Base-by-base conservation (phyloP, 2,888 invertebrate genomes). In the Tinea pellionella region DNA sequence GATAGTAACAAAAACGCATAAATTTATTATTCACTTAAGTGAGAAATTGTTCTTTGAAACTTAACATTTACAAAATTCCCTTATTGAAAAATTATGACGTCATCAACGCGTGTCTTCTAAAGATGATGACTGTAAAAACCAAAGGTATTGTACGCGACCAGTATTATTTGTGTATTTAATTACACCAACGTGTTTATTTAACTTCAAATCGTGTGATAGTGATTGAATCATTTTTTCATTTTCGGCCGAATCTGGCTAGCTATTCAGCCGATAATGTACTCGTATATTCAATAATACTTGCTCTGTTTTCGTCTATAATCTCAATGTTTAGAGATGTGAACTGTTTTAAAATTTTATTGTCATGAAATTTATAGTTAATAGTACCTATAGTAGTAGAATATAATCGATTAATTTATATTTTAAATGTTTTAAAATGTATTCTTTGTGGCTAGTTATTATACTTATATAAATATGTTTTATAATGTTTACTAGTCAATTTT, bases 311-410 rank as follows among this genome's bases (percentile, higher is more conserved):
- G 16, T 6, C 41, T 13, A 41, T 41, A 57, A 65, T 66, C 61
- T 63, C 59, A 64, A 63, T 64, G 62, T 60, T 32, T 72, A 73
- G 65, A 29, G 68, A 70, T 63, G 71, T 75, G 80, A 77, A 80
- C 78, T 80, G 80, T 67, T 68, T 65, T 64, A 67, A 68, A 75
- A 81, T 77, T 78, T 6, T 37, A 37, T 12, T 37, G 37, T 37
- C 9, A 37, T 37, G 2, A 77, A 79, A 77, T 78, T 78, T 76
- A 73, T 62, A 67, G 66, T 65, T 69, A 73, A 66, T 65, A 71
- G 67, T 70, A 69, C 66, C 65, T 67, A 67, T 61, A 59, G 37
- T 61, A 3, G 37, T 6, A 37, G 1, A 37, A 6, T 12, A 2
- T 12, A 37, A n/a, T 12, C 9, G n/a, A 12, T 37, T 37, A n/a